Evolutionary conservation across 2,113 vertebrate genomes (phyloP).

Genomic region (Hemibagrus wyckioides): DNA sequence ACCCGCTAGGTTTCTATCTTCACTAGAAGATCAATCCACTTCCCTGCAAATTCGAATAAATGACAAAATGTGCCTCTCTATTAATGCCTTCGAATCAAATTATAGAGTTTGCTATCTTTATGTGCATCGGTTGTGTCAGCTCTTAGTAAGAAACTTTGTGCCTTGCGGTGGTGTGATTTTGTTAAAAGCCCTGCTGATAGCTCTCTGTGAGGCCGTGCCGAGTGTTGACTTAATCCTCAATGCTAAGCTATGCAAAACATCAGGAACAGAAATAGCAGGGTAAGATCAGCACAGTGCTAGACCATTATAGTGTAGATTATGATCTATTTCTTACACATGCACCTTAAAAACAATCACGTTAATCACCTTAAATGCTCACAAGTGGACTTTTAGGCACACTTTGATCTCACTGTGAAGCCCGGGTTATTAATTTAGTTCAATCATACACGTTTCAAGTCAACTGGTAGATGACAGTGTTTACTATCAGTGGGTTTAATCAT

Average conservation of each 20-base stretch:
- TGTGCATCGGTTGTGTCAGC: background rate
- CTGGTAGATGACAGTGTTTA: background rate
- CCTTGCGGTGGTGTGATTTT: background rate
- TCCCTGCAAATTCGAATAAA: background rate
- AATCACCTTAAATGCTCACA: background rate
- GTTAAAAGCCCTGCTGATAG: background rate
- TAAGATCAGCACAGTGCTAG: constrained; percentile 3
- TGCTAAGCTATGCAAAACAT: constrained; percentile 37
- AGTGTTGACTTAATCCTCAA: constrained; percentile 40
- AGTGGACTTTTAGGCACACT: background rate
- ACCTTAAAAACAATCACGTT: background rate
- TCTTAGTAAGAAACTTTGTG: constrained; percentile 11
- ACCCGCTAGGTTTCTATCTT: background rate
- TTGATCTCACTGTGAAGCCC: background rate
- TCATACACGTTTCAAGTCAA: background rate
- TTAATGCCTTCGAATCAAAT: background rate
- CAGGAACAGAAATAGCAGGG: constrained; percentile 3
- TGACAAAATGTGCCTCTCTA: background rate
- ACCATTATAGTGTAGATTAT: background rate
- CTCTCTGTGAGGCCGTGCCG: constrained; percentile 27
- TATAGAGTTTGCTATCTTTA: background rate
- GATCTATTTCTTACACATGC: background rate
- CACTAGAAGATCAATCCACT: background rate
- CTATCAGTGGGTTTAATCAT: background rate
- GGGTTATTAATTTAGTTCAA: background rate